These are phyloP conservation scores for Plusia festucae DNA, from an alignment of 2,888 invertebrate species.

Conservation along the genomic window DNA sequence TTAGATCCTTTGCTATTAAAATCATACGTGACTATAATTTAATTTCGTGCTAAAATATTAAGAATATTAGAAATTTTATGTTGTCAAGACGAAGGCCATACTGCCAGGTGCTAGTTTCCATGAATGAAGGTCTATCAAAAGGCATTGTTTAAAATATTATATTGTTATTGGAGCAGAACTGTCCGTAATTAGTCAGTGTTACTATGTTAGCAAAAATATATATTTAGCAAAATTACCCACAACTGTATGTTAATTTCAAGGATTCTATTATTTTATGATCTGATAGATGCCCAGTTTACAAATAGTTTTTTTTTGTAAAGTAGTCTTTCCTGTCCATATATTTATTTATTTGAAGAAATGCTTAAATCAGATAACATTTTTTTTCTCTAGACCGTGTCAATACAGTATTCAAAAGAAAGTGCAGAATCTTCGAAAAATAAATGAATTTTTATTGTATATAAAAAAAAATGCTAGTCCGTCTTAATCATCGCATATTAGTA, in stretches of 20 bases:
- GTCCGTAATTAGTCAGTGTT: background rate
- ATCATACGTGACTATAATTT: no score
- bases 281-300: background rate
- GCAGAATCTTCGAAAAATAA: no score
- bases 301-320: no score
- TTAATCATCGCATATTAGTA: no score
- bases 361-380: no score
- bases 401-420: no score
- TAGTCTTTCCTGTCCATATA: no score
- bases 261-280: background rate
- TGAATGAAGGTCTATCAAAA: background rate
- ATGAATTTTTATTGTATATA: no score
- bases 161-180: slow-evolving; percentile 6
- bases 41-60: background rate
- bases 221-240: background rate
- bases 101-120: background rate
- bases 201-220: slow-evolving; percentile 1
- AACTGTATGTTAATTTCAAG: background rate
- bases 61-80: background rate
- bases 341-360: no score
- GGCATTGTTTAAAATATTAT: slow-evolving; percentile 4
- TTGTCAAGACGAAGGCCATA: background rate
- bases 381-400: no score
- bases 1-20: no score
- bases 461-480: no score